Conservation (phyloP, 2,113 vertebrate genomes). For the Heterotis niloticus region DNA sequence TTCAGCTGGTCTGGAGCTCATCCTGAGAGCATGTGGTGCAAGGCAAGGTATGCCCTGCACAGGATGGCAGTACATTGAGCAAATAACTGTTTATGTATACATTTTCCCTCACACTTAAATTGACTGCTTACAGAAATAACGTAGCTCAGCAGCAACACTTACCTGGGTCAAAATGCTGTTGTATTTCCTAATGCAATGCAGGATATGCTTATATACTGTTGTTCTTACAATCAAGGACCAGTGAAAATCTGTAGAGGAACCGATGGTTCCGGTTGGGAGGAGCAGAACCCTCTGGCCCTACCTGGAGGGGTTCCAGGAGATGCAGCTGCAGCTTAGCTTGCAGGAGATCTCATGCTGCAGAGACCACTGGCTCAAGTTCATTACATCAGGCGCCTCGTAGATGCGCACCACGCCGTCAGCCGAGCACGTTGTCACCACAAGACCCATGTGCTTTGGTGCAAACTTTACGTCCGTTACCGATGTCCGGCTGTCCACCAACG, state of each 20-base stretch:
- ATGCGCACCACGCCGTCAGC: constrained; percentile 92
- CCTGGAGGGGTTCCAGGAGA: constrained; percentile 98
- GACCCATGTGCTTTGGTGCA: constrained; percentile 95
- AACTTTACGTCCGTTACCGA: constrained; percentile 98
- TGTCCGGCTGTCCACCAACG: constrained; percentile 92
- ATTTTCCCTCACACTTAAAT: too few relatives aligned
- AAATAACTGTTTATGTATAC: too few relatives aligned
- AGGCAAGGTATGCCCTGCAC: too few relatives aligned
- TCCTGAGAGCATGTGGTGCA: too few relatives aligned
- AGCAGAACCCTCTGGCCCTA: constrained; percentile 41
- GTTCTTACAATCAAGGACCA: not conserved
- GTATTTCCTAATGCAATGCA: too few relatives aligned
- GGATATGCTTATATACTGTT: too few relatives aligned
- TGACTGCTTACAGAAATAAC: too few relatives aligned
- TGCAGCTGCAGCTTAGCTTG: constrained; percentile 95
- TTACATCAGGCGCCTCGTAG: constrained; percentile 94
- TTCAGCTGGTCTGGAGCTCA: too few relatives aligned
- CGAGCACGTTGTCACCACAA: constrained; percentile 94
- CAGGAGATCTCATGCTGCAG: constrained; percentile 95
- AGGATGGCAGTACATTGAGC: too few relatives aligned
- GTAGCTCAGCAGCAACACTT: too few relatives aligned
- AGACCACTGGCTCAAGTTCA: constrained; percentile 98
- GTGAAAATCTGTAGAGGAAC: not conserved
- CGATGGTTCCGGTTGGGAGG: too few relatives aligned
- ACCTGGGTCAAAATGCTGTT: too few relatives aligned